phyloP scores from a whole-genome alignment of 2,113 vertebrate genomes.

The Tetrao urogallus region DNA sequence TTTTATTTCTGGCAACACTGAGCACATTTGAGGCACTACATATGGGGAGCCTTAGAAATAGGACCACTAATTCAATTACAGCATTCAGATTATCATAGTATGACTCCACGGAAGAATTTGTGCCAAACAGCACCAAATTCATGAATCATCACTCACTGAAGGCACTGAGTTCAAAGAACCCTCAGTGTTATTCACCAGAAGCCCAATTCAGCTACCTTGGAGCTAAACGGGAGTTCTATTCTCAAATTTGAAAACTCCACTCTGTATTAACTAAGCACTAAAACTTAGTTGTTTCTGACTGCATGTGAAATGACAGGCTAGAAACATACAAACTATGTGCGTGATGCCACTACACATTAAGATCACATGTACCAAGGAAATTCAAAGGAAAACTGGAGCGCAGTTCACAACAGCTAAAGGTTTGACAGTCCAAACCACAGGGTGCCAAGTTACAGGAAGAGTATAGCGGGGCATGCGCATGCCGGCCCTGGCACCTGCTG shows the following conservation, averaged over 20 bases:
- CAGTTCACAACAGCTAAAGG: not conserved
- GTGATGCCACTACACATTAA: not conserved
- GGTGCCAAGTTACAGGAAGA: not conserved
- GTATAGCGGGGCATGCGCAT: fast-evolving
- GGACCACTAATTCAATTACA: not conserved
- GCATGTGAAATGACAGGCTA: not conserved
- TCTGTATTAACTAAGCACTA: not conserved
- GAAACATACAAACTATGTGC: not conserved
- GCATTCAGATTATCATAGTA: not conserved
- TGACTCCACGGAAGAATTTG: not conserved
- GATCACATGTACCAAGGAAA: not conserved
- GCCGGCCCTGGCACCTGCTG: not conserved
- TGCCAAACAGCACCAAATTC: fast-evolving
- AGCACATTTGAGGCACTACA: not conserved
- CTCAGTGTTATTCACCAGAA: not conserved
- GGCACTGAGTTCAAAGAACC: not conserved
- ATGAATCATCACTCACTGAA: not conserved
- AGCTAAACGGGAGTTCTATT: not conserved
- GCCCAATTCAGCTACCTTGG: not conserved
- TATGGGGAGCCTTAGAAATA: not conserved
- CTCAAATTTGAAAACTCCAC: not conserved
- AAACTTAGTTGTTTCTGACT: not conserved
- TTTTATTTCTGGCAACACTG: not conserved
- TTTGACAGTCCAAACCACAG: not conserved
- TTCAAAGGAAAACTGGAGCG: not conserved